A percentile compares a stretch with the other conserved stretches of the same genome.
These are phyloP conservation scores for Martes flavigula DNA, from an alignment of 2,797 vertebrate genomes.

Conservation along the genomic window DNA sequence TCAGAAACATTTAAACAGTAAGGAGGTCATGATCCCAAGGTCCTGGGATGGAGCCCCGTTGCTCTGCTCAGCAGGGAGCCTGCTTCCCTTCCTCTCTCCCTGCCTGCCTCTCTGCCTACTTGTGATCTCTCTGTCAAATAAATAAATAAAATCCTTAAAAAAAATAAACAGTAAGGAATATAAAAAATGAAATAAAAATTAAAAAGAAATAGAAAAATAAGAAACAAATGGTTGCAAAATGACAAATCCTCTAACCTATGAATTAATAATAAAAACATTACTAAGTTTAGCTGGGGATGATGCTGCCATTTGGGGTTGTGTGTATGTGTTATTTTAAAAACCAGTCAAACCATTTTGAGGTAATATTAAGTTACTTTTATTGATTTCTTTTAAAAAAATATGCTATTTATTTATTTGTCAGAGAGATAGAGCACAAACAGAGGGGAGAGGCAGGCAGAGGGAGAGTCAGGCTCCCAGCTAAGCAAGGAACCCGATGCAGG, in stretches of 20 bases:
- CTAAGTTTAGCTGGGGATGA: neutral
- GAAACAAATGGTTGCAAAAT: neutral
- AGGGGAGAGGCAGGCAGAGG: neutral
- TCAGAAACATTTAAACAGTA: neutral
- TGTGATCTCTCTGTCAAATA: too few relatives aligned
- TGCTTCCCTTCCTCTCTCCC: too few relatives aligned
- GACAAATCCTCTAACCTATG: neutral
- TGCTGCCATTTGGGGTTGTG: neutral
- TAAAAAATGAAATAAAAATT: neutral
- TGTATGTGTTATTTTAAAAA: conserved; percentile 21
- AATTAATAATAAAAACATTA: conserved; percentile 20
- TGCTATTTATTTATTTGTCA: neutral
- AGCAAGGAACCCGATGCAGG: neutral
- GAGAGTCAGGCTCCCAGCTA: neutral
- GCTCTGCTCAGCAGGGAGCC: too few relatives aligned
- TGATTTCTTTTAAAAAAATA: neutral
- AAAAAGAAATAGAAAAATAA: conserved; percentile 34
- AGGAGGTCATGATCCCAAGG: neutral
- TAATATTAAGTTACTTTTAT: neutral
- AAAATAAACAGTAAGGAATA: neutral
- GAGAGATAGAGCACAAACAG: neutral
- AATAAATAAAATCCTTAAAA: too few relatives aligned
- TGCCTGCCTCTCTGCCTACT: too few relatives aligned
- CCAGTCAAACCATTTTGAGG: neutral
- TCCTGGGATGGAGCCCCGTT: too few relatives aligned